These are phyloP conservation scores for Scolopax rusticola DNA, from an alignment of 2,797 vertebrate species.

Conservation along the genomic window DNA sequence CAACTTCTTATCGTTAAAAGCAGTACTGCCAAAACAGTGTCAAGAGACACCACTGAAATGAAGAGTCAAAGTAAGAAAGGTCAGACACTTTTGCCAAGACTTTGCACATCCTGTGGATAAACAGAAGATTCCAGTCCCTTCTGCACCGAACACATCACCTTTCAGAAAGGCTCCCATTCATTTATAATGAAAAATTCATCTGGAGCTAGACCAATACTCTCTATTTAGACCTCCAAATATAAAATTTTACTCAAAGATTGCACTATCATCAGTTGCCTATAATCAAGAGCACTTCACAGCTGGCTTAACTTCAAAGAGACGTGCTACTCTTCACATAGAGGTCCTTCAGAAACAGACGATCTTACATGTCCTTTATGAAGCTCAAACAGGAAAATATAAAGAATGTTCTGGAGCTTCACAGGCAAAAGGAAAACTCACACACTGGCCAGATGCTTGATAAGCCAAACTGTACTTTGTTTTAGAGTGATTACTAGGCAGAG, in stretches of 20 bases:
- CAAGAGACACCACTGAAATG: background rate
- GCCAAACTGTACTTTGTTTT: background rate
- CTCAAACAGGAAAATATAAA: background rate
- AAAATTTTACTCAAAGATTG: conserved; percentile 26
- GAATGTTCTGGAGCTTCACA: background rate
- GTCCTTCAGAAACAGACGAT: background rate
- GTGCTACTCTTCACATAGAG: background rate
- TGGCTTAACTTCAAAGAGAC: background rate
- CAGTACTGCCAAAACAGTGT: background rate
- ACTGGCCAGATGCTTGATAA: background rate
- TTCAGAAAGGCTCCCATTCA: background rate
- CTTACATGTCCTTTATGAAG: background rate
- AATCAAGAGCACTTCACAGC: background rate
- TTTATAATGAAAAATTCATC: background rate
- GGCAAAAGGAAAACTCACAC: background rate
- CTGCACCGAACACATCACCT: background rate
- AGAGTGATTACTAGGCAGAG: background rate
- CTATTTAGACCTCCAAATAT: conserved; percentile 31
- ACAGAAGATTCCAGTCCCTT: background rate
- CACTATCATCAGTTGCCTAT: background rate
- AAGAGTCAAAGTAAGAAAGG: background rate
- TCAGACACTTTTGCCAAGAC: background rate
- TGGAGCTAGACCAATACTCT: background rate
- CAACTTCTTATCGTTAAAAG: background rate
- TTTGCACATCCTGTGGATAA: background rate